Percentiles rank a stretch among this genome's conserved stretches.
These are phyloP conservation scores for Isichthys henryi DNA, from an alignment of 2,113 vertebrate species.

Conservation along the genomic window DNA sequence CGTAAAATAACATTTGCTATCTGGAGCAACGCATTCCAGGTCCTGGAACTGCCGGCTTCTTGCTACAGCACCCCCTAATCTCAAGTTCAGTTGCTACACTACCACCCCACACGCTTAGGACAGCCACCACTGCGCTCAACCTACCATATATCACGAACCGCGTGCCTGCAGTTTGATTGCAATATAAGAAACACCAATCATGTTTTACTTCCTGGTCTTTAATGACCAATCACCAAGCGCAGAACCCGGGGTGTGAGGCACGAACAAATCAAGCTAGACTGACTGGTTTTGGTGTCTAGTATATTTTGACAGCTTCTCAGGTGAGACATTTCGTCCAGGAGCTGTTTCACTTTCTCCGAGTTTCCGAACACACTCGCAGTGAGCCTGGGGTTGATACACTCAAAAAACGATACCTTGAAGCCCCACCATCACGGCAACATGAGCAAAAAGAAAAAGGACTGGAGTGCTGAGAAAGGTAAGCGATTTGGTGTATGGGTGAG, in stretches of 20 bases:
- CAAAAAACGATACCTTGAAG: constrained; percentile 64
- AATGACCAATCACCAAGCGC: constrained; percentile 36
- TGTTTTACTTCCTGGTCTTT: constrained; percentile 27
- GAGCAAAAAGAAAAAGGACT: constrained; percentile 78
- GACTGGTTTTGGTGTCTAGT: constrained; percentile 41
- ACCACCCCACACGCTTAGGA: constrained; percentile 36
- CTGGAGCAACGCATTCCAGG: too few relatives aligned
- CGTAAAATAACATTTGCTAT: neutral
- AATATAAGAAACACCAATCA: constrained; percentile 31
- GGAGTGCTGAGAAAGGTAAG: constrained; percentile 72
- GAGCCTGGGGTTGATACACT: constrained; percentile 71
- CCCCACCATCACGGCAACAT: constrained; percentile 66
- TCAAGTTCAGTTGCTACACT: constrained; percentile 35
- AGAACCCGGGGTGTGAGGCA: constrained; percentile 42
- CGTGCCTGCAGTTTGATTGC: constrained; percentile 31
- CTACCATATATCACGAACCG: constrained; percentile 21
- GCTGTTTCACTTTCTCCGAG: constrained; percentile 53
- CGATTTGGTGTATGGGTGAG: constrained; percentile 40
- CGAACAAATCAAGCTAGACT: constrained; percentile 53
- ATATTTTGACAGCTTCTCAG: constrained; percentile 68
- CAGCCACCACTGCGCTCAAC: constrained; percentile 30
- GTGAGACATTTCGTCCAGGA: constrained; percentile 55
- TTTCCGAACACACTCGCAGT: constrained; percentile 58
- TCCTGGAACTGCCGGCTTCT: neutral
- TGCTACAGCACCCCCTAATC: neutral